Conservation (phyloP, 2,797 vertebrate species). For the Meriones psammophilus region DNA sequence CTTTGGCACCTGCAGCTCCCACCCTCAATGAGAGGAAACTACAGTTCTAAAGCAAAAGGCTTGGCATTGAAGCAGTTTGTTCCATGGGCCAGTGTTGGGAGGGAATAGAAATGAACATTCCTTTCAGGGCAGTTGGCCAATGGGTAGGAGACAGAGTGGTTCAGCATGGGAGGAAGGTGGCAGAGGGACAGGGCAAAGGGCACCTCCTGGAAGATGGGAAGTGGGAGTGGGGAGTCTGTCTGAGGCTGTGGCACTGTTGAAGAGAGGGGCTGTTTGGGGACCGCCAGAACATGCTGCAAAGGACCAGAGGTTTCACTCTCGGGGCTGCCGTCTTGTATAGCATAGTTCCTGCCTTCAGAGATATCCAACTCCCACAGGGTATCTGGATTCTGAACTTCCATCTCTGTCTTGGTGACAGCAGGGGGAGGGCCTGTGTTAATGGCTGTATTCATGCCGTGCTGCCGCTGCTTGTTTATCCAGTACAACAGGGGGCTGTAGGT, state of each 20-base stretch:
- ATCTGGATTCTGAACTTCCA: constrained; percentile 59
- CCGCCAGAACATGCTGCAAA: background rate
- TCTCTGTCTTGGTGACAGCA: constrained; percentile 1
- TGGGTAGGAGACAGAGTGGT: constrained; percentile 85
- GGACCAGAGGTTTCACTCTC: background rate
- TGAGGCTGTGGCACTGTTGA: background rate
- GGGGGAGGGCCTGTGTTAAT: constrained; percentile 55
- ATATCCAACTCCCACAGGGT: constrained; percentile 33
- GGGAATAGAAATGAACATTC: constrained; percentile 72
- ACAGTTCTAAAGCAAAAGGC: constrained; percentile 76
- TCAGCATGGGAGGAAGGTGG: constrained; percentile 80
- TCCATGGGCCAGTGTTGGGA: constrained; percentile 69
- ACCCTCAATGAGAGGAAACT: constrained; percentile 27
- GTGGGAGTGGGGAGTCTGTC: background rate
- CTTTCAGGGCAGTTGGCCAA: constrained; percentile 71
- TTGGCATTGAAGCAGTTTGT: constrained; percentile 60
- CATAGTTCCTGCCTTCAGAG: background rate
- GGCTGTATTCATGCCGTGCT: constrained; percentile 67
- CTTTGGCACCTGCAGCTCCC: constrained; percentile 5
- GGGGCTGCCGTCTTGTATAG: constrained; percentile 12
- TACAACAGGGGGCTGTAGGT: constrained; percentile 82
- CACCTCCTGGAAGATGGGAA: constrained; percentile 82
- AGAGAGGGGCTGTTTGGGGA: background rate
- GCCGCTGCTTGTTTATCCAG: constrained; percentile 78
- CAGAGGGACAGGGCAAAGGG: constrained; percentile 66